These are phyloP conservation scores for Chaetophractus vellerosus DNA, from an alignment of 2,797 vertebrate genomes.

Conservation along the genomic window DNA sequence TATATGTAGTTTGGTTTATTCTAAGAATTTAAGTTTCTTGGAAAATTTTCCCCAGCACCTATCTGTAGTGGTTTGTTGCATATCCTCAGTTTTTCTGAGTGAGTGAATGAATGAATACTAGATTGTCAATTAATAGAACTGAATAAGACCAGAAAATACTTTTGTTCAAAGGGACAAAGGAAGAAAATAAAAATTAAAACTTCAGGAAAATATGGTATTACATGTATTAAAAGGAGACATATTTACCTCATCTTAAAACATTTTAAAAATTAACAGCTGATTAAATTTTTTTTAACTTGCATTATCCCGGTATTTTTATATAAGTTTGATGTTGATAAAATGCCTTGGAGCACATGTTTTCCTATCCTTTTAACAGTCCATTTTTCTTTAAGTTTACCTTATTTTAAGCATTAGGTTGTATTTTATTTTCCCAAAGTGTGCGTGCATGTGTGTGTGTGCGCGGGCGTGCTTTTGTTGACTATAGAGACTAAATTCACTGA, in stretches of 20 bases:
- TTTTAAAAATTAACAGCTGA: not conserved
- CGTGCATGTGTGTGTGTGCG: no score
- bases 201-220: not conserved
- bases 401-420: not conserved
- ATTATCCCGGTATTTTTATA: not conserved
- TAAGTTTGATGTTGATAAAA: slow-evolving; percentile 8
- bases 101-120: slow-evolving; percentile 44
- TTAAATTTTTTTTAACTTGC: slow-evolving; percentile 28
- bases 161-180: not conserved
- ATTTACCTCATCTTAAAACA: not conserved
- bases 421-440: not conserved
- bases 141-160: not conserved
- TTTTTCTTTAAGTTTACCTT: slow-evolving; percentile 18
- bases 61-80: not conserved
- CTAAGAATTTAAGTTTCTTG: slow-evolving; percentile 18
- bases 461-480: not conserved
- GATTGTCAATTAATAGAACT: not conserved
- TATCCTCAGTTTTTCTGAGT: not conserved
- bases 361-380: not conserved
- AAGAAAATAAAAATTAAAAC: not conserved
- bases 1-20: not conserved
- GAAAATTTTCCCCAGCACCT: not conserved
- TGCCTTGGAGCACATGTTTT: not conserved
- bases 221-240: not conserved
- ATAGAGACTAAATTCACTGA: slow-evolving; percentile 33